Conservation (phyloP, 92 coral and sea anemone species). For the Zoanthus sansibaricus region DNA sequence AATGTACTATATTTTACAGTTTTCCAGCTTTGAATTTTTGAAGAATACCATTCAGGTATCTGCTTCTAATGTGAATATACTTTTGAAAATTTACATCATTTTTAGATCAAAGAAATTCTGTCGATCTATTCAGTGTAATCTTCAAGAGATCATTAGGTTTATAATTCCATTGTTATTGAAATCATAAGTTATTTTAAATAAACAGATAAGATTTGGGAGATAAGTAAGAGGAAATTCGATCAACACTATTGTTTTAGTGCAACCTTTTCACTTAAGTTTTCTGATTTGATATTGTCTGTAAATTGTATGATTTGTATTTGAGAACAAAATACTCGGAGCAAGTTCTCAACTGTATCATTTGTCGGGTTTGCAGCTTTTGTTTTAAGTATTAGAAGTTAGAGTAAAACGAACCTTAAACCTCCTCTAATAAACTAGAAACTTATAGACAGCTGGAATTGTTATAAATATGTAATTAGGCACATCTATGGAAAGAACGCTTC, state of each 20-base stretch:
- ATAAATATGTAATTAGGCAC: background rate
- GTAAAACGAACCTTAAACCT: background rate
- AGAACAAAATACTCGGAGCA: background rate
- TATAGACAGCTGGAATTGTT: background rate
- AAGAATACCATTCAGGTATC: too few relatives aligned
- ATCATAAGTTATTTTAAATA: background rate
- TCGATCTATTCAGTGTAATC: background rate
- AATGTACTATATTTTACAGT: too few relatives aligned
- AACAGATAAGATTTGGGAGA: background rate
- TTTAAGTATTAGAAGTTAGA: background rate
- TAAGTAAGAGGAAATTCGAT: slow-evolving; percentile 24
- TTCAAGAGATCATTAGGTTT: background rate
- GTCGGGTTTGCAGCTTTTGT: too few relatives aligned
- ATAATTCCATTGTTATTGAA: background rate
- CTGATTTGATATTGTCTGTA: background rate
- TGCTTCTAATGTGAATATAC: too few relatives aligned
- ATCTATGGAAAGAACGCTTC: background rate
- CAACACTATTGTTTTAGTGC: background rate
- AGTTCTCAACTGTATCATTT: background rate
- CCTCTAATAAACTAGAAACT: background rate
- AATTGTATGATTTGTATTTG: background rate
- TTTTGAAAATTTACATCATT: background rate
- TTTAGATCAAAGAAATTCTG: background rate
- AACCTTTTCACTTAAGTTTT: background rate
- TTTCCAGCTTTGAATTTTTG: too few relatives aligned